These are phyloP conservation scores for Myiagra hebetior DNA, from an alignment of 2,113 vertebrate genomes.

Conservation along the genomic window DNA sequence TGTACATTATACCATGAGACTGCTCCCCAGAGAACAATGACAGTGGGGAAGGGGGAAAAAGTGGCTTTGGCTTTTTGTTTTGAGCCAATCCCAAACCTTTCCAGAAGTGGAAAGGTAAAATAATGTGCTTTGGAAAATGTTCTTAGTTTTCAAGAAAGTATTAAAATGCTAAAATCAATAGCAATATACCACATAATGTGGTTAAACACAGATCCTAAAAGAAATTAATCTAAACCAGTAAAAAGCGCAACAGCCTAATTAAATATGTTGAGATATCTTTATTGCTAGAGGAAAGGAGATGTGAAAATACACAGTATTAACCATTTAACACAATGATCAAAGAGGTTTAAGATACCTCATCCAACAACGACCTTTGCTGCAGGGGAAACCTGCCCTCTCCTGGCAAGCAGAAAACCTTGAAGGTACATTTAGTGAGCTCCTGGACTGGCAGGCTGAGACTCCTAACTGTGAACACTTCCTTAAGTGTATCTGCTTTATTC, in stretches of 20 bases:
- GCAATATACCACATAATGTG: neutral
- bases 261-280: neutral
- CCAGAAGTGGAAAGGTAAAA: neutral
- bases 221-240: neutral
- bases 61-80: neutral
- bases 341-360: neutral
- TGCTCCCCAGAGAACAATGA: neutral
- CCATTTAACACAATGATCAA: neutral
- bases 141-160: neutral
- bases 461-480: neutral
- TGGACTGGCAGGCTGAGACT: neutral
- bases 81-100: neutral
- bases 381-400: conserved; percentile 19
- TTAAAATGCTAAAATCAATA: neutral
- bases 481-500: neutral
- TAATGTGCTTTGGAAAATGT: neutral
- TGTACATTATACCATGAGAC: rapidly evolving
- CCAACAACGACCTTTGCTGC: neutral
- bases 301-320: neutral
- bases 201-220: neutral
- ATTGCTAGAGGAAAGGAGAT: neutral
- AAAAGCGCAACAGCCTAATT: neutral
- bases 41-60: neutral
- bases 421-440: neutral
- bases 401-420: neutral